Evolutionary conservation across 2,888 invertebrate species (phyloP).

Genomic region (Drosophila mercatorum): DNA sequence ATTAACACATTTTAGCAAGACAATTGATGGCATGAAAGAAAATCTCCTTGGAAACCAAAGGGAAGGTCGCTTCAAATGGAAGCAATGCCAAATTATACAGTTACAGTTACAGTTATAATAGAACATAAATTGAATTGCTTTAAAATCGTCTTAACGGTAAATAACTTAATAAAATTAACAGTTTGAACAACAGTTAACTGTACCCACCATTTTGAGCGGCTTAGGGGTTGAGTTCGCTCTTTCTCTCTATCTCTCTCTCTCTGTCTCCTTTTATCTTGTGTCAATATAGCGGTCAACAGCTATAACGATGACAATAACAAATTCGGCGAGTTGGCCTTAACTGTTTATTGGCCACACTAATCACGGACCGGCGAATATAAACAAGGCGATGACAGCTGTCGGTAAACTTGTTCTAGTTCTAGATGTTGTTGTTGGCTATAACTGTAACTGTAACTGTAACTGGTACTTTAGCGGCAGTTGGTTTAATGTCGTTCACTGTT

Average conservation of each 20-base stretch:
- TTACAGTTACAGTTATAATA: neutral
- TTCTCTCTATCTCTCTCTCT: neutral
- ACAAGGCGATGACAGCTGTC: slow-evolving; percentile 54
- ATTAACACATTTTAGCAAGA: slow-evolving; percentile 24
- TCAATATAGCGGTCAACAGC: slow-evolving; percentile 29
- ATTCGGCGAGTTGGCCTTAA: slow-evolving; percentile 28
- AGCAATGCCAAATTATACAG: neutral
- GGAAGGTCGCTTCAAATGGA: neutral
- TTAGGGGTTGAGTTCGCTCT: slow-evolving; percentile 1
- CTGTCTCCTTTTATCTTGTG: slow-evolving; percentile 23
- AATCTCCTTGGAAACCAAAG: neutral
- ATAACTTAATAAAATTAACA: neutral
- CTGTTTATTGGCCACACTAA: slow-evolving; percentile 47
- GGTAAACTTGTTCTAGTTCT: slow-evolving; percentile 26
- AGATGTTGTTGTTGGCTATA: slow-evolving; percentile 16
- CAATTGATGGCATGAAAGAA: neutral
- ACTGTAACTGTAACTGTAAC: slow-evolving; percentile 22
- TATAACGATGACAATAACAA: slow-evolving; percentile 10
- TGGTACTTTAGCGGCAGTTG: slow-evolving; percentile 46
- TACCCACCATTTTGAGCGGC: slow-evolving; percentile 30
- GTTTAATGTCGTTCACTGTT: slow-evolving; percentile 59
- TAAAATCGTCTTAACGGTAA: neutral
- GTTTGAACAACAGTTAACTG: slow-evolving; percentile 13
- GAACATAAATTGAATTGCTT: neutral
- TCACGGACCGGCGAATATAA: slow-evolving; percentile 43